A percentile compares a stretch with the other conserved stretches of the same genome.
These are phyloP conservation scores for Scophthalmus maximus DNA, from an alignment of 2,113 vertebrate species.

Conservation along the genomic window DNA sequence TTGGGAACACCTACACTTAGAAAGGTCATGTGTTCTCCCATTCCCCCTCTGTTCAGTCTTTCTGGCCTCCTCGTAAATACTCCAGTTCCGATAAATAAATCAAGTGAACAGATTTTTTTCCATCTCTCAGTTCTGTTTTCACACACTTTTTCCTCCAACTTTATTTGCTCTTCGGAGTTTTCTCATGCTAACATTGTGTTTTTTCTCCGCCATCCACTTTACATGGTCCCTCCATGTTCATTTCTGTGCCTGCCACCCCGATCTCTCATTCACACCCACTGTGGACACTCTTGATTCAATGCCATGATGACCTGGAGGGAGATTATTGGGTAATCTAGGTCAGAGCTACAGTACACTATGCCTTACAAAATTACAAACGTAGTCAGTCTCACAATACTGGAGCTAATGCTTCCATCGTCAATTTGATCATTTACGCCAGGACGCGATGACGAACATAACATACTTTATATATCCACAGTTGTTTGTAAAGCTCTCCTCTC, in stretches of 20 bases:
- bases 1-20: slow-evolving; percentile 27
- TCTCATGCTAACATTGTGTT: slow-evolving; percentile 13
- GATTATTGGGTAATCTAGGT: slow-evolving; percentile 26
- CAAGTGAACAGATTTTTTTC: slow-evolving; percentile 15
- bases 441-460: not conserved
- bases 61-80: slow-evolving; percentile 32
- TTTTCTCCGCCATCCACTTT: slow-evolving; percentile 21
- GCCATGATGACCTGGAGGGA: slow-evolving; percentile 23
- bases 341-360: slow-evolving; percentile 13
- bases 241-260: slow-evolving; percentile 16
- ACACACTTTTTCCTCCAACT: not conserved
- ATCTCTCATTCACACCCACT: slow-evolving; percentile 12
- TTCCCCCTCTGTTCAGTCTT: slow-evolving; percentile 13
- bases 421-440: not conserved
- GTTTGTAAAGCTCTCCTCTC: slow-evolving; percentile 27
- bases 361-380: slow-evolving; percentile 22
- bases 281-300: slow-evolving; percentile 34
- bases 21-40: slow-evolving; percentile 22
- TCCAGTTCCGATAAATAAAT: slow-evolving; percentile 20
- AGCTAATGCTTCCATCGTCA: not conserved
- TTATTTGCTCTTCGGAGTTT: slow-evolving; percentile 1
- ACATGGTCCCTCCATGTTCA: not conserved
- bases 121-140: slow-evolving; percentile 4
- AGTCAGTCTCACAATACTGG: slow-evolving; percentile 13
- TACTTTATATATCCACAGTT: not conserved